Conservation (phyloP, 2,888 invertebrate genomes). For the Physocephala rufipes region DNA sequence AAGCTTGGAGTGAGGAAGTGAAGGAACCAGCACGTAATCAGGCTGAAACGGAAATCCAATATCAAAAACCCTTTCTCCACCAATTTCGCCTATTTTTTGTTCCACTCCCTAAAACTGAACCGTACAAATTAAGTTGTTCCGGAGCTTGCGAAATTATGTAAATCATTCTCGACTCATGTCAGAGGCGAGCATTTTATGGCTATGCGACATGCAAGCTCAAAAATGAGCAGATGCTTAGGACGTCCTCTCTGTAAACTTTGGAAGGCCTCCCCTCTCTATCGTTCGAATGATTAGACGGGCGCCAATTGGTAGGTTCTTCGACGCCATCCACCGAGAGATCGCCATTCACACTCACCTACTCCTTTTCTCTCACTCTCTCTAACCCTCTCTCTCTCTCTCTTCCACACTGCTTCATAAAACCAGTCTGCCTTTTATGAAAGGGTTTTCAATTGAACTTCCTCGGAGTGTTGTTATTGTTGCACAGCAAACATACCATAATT, state of each 20-base stretch:
- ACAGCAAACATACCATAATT: constrained; percentile 28
- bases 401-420: constrained; percentile 8
- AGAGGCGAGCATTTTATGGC: constrained; percentile 60
- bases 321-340: constrained; percentile 47
- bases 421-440: background rate
- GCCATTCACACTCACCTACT: too few species aligned
- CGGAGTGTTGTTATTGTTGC: constrained; percentile 25
- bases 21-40: constrained; percentile 26
- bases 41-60: constrained; percentile 31
- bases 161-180: constrained; percentile 64
- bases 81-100: too few species aligned
- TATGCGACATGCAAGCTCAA: constrained; percentile 58
- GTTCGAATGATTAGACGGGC: background rate
- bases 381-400: constrained; percentile 12
- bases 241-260: too few species aligned
- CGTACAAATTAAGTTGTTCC: constrained; percentile 61
- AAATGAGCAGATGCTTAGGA: constrained; percentile 43
- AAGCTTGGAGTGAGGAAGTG: background rate
- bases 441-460: too few species aligned
- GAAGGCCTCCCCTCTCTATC: background rate
- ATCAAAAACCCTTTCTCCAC: background rate
- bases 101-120: background rate
- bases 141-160: constrained; percentile 60
- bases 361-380: too few species aligned
- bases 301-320: constrained; percentile 40